phyloP scores from a whole-genome alignment of 2,797 vertebrate genomes.

The Chelidonichthys spinosus region DNA sequence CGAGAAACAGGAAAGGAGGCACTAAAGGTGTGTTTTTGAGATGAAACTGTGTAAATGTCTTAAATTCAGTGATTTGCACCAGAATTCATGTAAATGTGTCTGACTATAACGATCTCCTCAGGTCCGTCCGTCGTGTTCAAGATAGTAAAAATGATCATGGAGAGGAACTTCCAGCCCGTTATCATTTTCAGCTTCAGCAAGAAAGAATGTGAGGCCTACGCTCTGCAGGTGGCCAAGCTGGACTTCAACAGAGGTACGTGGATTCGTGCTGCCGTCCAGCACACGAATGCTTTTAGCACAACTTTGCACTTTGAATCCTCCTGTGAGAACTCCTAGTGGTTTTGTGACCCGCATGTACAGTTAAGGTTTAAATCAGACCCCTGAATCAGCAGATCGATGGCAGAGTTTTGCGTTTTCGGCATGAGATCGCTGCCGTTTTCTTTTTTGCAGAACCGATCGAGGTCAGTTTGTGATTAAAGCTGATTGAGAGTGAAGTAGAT shows the following conservation, averaged over 20 bases:
- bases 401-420: conserved; percentile 4
- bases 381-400: conserved; percentile 1
- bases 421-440: background rate
- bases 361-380: background rate
- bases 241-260: conserved; percentile 94
- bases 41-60: background rate
- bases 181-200: conserved; percentile 99
- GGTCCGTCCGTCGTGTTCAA: conserved; percentile 98
- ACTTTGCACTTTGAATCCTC: too few relatives aligned
- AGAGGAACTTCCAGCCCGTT: conserved; percentile 98
- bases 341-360: conserved; percentile 1
- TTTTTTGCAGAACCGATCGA: background rate
- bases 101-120: conserved; percentile 47
- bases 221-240: conserved; percentile 96
- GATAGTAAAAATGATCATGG: conserved; percentile 99
- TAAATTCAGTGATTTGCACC: background rate
- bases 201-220: conserved; percentile 98
- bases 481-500: background rate
- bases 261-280: background rate
- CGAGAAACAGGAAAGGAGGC: conserved; percentile 93
- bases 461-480: background rate
- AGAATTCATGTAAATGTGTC: background rate
- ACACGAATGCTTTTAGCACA: background rate
- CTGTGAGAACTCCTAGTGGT: background rate
- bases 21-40: conserved; percentile 87